These are phyloP conservation scores for Fulica atra DNA, from an alignment of 2,113 vertebrate genomes.

Conservation along the genomic window DNA sequence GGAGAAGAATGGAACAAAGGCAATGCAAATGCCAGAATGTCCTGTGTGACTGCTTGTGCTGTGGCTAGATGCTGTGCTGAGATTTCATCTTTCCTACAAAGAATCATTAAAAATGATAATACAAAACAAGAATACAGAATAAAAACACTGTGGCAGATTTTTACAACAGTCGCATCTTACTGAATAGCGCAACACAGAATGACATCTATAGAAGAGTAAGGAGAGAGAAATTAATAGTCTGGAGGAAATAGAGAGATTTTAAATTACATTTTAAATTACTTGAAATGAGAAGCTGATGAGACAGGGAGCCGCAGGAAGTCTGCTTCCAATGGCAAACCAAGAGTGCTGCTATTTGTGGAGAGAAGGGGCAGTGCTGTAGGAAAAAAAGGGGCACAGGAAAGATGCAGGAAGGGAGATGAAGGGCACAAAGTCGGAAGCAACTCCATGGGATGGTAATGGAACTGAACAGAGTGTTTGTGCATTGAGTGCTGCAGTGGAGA, in stretches of 20 bases:
- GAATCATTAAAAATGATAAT: slow-evolving; percentile 53
- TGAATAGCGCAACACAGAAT: slow-evolving; percentile 14
- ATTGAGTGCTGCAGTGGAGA: slow-evolving; percentile 5
- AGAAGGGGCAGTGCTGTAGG: slow-evolving; percentile 52
- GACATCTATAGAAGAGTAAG: slow-evolving; percentile 43
- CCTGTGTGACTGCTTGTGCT: slow-evolving; percentile 50
- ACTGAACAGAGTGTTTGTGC: background rate
- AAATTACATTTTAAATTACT: slow-evolving; percentile 72
- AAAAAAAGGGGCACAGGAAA: slow-evolving; percentile 33
- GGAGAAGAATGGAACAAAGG: slow-evolving; percentile 61
- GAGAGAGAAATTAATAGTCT: slow-evolving; percentile 67
- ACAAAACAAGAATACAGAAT: slow-evolving; percentile 19
- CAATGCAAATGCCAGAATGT: slow-evolving; percentile 60
- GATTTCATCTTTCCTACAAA: slow-evolving; percentile 43
- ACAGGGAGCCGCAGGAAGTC: slow-evolving; percentile 63
- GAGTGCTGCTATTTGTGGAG: slow-evolving; percentile 70
- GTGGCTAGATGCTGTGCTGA: slow-evolving; percentile 37
- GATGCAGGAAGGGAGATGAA: slow-evolving; percentile 54
- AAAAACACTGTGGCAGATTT: slow-evolving; percentile 37
- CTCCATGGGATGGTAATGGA: slow-evolving; percentile 39
- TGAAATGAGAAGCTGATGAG: slow-evolving; percentile 68
- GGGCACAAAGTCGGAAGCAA: slow-evolving; percentile 47
- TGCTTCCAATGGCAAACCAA: slow-evolving; percentile 63
- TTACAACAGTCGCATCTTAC: background rate
- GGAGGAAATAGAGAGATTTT: slow-evolving; percentile 64